Percentiles rank a stretch among this genome's conserved stretches.
Evolutionary conservation across 1,140 invertebrate genomes (phyloP).

Genomic region (Papilio machaon): DNA sequence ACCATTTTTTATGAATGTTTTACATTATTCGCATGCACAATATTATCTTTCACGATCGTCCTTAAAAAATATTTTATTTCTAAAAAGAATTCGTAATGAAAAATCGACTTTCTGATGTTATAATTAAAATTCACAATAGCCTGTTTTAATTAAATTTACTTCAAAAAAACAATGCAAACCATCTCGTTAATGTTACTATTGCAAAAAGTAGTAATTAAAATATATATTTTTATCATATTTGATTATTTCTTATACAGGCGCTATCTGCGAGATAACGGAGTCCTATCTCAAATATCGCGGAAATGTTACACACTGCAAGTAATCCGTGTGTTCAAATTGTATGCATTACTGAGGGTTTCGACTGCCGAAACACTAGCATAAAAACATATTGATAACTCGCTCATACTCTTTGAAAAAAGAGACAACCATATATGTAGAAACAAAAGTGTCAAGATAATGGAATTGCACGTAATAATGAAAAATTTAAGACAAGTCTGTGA

Average conservation of each 20-base stretch:
- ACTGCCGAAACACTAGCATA: too few species aligned
- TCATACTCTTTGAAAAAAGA: too few species aligned
- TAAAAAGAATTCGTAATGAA: not conserved
- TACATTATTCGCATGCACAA: not conserved
- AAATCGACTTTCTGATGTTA: not conserved
- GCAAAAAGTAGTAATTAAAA: conserved; percentile 2
- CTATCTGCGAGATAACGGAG: conserved; percentile 3
- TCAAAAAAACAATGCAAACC: not conserved
- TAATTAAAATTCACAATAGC: not conserved
- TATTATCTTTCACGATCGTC: not conserved
- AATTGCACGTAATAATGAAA: too few species aligned
- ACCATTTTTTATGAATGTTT: not conserved
- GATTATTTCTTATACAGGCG: not conserved
- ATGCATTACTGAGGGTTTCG: too few species aligned
- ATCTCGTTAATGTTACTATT: conserved; percentile 13
- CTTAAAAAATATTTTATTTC: not conserved
- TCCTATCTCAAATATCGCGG: conserved; percentile 2
- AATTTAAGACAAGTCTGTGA: too few species aligned
- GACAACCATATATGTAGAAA: too few species aligned
- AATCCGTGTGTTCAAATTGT: not conserved
- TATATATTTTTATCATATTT: conserved; percentile 14
- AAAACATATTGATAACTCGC: too few species aligned
- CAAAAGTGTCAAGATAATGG: too few species aligned
- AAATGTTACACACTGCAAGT: not conserved
- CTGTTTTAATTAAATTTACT: not conserved